These are phyloP conservation scores for Puma concolor DNA, from an alignment of 2,113 vertebrate species.

Conservation along the genomic window DNA sequence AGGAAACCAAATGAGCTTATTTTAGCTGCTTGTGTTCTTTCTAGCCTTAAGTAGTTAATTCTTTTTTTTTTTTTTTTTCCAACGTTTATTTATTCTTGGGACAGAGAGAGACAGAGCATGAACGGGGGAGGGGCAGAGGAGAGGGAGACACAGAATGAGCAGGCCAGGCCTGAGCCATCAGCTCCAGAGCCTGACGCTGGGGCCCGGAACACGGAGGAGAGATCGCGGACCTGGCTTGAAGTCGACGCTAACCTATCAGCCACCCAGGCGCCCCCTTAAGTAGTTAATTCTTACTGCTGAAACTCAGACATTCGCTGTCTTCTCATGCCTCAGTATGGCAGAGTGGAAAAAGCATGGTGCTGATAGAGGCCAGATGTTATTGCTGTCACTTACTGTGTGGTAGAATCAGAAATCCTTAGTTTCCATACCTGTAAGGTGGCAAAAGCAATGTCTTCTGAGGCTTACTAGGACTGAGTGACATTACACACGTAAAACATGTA, in stretches of 20 bases:
- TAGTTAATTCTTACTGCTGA: not conserved
- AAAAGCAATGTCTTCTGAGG: not conserved
- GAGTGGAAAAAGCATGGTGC: not conserved
- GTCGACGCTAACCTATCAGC: too few species aligned
- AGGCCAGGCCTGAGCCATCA: too few species aligned
- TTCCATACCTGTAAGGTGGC: not conserved
- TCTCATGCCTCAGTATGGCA: not conserved
- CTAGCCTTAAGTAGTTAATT: not conserved
- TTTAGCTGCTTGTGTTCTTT: slow-evolving; percentile 19
- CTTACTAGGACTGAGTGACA: not conserved
- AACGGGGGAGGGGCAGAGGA: too few species aligned
- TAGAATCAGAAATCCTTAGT: not conserved
- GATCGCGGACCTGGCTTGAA: too few species aligned
- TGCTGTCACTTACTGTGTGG: not conserved
- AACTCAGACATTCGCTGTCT: not conserved
- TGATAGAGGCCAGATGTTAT: not conserved
- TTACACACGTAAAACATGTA: not conserved
- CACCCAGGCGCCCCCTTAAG: too few species aligned
- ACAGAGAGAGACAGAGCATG: too few species aligned
- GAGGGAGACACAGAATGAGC: too few species aligned
- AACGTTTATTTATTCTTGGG: too few species aligned
- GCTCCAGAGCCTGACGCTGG: too few species aligned
- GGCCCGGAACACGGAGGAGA: too few species aligned
- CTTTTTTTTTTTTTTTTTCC: too few species aligned
- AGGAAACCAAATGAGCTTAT: not conserved